Percentiles rank a stretch among this genome's conserved stretches.
phyloP scores from a whole-genome alignment of 2,113 vertebrate species.

The Tinamus guttatus region DNA sequence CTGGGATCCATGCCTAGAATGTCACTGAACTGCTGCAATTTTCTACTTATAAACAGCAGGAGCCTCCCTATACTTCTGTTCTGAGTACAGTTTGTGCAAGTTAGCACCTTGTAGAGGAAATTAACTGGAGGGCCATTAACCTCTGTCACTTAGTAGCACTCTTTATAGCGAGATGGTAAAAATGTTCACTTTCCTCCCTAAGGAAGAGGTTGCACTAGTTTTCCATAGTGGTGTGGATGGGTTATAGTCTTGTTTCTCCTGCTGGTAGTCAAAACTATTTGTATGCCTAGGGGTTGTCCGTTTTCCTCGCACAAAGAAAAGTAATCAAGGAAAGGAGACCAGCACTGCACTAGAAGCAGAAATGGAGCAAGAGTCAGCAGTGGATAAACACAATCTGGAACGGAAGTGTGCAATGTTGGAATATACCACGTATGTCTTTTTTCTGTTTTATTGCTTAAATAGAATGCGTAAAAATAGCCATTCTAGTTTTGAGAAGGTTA shows the following conservation, averaged over 20 bases:
- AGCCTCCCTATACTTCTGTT: not conserved
- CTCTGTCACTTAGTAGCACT: not conserved
- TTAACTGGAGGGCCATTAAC: not conserved
- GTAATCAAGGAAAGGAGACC: constrained; percentile 11
- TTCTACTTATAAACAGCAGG: not conserved
- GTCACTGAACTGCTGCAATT: not conserved
- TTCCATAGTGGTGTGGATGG: not conserved
- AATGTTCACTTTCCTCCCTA: not conserved
- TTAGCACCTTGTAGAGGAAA: not conserved
- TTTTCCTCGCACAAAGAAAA: constrained; percentile 67
- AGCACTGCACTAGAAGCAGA: constrained; percentile 42
- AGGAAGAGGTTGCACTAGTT: not conserved
- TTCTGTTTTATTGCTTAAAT: too few relatives aligned
- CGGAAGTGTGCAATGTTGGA: constrained; percentile 81
- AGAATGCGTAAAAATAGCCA: not conserved
- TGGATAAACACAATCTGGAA: constrained; percentile 80
- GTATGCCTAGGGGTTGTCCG: constrained; percentile 78
- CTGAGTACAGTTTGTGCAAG: not conserved
- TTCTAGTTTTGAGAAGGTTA: not conserved
- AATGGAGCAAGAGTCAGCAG: constrained; percentile 80
- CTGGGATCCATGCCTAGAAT: not conserved
- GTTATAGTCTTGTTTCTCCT: not conserved
- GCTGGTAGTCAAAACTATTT: not conserved
- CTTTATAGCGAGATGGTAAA: not conserved
- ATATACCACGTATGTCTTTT: constrained; percentile 76